These are phyloP conservation scores for Drosophila stalkeri DNA, from an alignment of 2,888 invertebrate genomes.

Conservation along the genomic window DNA sequence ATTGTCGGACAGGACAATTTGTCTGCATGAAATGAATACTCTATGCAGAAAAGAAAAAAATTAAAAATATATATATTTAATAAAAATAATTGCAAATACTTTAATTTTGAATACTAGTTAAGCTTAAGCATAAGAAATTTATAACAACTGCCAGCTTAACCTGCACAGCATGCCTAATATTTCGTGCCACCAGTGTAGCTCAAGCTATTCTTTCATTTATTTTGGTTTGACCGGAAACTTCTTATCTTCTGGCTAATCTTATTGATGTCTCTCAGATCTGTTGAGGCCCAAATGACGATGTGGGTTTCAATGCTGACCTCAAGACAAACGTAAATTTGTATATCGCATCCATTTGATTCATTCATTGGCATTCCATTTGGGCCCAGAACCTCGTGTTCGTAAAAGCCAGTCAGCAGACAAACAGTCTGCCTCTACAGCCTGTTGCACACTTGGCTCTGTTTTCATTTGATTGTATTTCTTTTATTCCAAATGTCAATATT, in stretches of 20 bases:
- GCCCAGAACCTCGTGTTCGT: constrained; percentile 20
- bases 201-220: constrained; percentile 52
- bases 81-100: background rate
- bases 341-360: constrained; percentile 70
- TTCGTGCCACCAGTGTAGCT: constrained; percentile 47
- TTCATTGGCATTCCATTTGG: constrained; percentile 63
- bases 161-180: background rate
- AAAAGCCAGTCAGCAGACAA: constrained; percentile 36
- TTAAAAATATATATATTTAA: background rate
- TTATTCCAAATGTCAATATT: background rate
- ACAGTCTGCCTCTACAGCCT: constrained; percentile 38
- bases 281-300: constrained; percentile 62
- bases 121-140: background rate
- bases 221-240: constrained; percentile 81
- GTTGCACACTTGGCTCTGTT: constrained; percentile 6
- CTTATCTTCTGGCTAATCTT: constrained; percentile 82
- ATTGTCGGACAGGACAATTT: constrained; percentile 14
- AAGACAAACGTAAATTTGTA: constrained; percentile 65
- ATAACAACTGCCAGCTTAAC: background rate
- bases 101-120: no score
- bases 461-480: background rate
- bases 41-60: background rate
- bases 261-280: constrained; percentile 72
- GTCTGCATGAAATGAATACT: background rate
- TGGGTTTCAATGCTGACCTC: constrained; percentile 61